A percentile compares a stretch with the other conserved stretches of the same genome.
Conservation (phyloP, 2,113 vertebrate genomes). For the Cynoglossus semilaevis region DNA sequence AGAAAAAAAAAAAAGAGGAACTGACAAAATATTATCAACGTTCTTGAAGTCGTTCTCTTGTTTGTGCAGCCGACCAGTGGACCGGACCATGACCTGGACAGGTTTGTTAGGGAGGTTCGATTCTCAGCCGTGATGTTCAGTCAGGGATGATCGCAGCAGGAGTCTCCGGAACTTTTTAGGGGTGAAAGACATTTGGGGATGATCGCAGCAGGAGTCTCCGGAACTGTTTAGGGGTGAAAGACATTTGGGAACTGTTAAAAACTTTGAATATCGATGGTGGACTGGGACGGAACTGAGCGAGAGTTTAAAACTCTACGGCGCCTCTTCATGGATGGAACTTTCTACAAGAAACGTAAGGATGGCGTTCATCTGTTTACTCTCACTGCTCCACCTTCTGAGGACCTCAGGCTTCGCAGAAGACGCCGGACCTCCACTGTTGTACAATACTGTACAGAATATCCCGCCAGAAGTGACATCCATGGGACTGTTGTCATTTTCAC, state of each 20-base stretch:
- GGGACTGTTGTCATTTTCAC: constrained; percentile 47
- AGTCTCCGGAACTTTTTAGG: no score
- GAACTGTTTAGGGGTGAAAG: no score
- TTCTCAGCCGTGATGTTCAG: neutral
- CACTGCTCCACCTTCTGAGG: constrained; percentile 7
- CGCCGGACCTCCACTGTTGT: constrained; percentile 49
- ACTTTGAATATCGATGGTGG: neutral
- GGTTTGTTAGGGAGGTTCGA: neutral
- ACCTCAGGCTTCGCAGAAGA: constrained; percentile 3
- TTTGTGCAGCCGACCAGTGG: constrained; percentile 25
- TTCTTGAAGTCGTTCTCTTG: constrained; percentile 48
- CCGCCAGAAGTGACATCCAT: constrained; percentile 43
- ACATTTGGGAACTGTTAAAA: neutral
- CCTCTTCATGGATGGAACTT: no score
- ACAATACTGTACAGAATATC: constrained; percentile 75
- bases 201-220: no score
- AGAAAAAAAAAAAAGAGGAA: constrained; percentile 44
- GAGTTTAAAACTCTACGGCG: no score
- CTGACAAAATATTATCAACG: constrained; percentile 45
- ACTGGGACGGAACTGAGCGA: no score
- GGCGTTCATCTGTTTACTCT: constrained; percentile 2
- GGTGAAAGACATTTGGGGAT: neutral
- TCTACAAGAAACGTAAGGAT: neutral
- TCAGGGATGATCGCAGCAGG: no score
- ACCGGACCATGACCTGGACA: constrained; percentile 21